Percentiles rank a stretch among this genome's conserved stretches.
Evolutionary conservation across 1,140 invertebrate species (phyloP).

Genomic region (Heterodera schachtii): DNA sequence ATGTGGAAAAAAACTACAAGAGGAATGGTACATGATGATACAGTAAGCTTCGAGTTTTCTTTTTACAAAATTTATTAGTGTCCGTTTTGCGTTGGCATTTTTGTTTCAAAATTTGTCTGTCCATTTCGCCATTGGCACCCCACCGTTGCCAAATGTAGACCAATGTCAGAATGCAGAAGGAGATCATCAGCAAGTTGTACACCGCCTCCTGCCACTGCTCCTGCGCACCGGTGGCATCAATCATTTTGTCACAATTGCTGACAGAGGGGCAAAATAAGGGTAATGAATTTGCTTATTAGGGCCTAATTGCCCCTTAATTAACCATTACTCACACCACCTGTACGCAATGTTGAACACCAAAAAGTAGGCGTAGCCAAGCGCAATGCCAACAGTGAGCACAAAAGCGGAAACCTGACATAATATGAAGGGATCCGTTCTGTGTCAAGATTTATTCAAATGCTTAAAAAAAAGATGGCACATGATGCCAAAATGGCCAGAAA

Average conservation of each 20-base stretch:
- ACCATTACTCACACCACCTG: background rate
- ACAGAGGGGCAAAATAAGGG: constrained; percentile 3
- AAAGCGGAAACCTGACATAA: constrained; percentile 52
- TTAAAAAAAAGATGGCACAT: no score
- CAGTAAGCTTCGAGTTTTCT: no score
- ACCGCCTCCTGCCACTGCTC: constrained; percentile 59
- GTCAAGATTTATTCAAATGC: no score
- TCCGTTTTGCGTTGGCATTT: no score
- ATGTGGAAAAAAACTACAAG: no score
- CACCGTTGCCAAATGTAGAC: constrained; percentile 59
- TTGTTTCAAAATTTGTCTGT: background rate
- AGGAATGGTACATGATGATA: no score
- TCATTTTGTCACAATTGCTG: constrained; percentile 61
- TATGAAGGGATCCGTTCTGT: no score
- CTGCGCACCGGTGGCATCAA: constrained; percentile 55
- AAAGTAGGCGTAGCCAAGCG: constrained; percentile 62
- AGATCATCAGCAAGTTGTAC: constrained; percentile 59
- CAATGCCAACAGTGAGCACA: constrained; percentile 59
- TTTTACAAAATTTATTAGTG: no score
- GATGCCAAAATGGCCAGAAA: no score
- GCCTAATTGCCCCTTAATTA: no score
- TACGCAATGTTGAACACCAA: constrained; percentile 64
- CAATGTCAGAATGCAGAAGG: constrained; percentile 54
- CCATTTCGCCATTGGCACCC: no score
- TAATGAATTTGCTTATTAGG: background rate